Evolutionary conservation across 2,888 invertebrate genomes (phyloP), one percentile per base, ranked within the genome.

Genomic region (Acanthoscelides obtectus): DNA sequence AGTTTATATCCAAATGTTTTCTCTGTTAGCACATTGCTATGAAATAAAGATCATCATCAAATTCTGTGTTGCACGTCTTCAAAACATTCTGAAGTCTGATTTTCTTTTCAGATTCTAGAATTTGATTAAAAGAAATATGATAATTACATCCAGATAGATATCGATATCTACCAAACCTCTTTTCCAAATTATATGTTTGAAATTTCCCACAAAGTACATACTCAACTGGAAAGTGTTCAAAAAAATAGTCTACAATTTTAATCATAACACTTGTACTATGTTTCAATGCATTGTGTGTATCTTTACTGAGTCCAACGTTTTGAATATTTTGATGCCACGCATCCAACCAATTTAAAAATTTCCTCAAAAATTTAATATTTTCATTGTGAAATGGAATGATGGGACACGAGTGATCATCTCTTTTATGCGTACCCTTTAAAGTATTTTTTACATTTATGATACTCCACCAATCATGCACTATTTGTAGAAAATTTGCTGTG

Each of bases 401-500:
- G 19, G 72, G 73, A 21, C 27, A 64, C 64, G 63, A 68, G 45
- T 27, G 69, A 25, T 71, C n/a, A 68, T 75, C 73, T 66, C 72
- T 63, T 72, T 75, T 75, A 20, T 71, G 20, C 17, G 25, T 68
- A n/a, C 73, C 74, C 70, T 75, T 75, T n/a, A 74, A 22, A 25
- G 25, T 64, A 66, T 69, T 68, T 67, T 22, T 74, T 19, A 64
- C 74, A 69, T 75, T 75, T 20, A 75, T 71, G 64, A 75, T 74
- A 71, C 74, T 72, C 75, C 74, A 75, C 75, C 75, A 75, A 0
- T 67, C 72, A 6, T 72, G 67, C 45, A 75, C 70, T n/a, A 73
- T 73, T 71, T 75, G 70, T 19, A 71, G 17, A 71, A 74, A 74
- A 12, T 70, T n/a, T 17, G 69, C 75, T 22, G 73, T 74, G 65